Percentiles rank a stretch among this genome's conserved stretches.
These are phyloP conservation scores for Sebastes kiyomatsui DNA, from an alignment of 2,797 vertebrate genomes.

Conservation along the genomic window DNA sequence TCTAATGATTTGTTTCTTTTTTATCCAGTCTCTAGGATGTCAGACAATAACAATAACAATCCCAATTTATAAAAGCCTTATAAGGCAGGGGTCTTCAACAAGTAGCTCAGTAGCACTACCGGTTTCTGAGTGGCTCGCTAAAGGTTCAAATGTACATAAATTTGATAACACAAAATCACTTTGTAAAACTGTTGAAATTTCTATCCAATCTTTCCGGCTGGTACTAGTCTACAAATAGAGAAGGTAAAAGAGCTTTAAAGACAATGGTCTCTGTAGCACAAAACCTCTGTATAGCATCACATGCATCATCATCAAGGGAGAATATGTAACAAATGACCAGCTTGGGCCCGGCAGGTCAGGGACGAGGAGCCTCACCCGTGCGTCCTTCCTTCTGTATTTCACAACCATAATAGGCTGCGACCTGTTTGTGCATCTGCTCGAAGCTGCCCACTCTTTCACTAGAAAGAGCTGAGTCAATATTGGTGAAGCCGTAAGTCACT, in stretches of 20 bases:
- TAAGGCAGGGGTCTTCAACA: too few species aligned
- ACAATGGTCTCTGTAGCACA: too few species aligned
- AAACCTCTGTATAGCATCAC: background rate
- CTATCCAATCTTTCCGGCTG: too few species aligned
- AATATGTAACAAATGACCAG: background rate
- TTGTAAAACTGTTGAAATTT: too few species aligned
- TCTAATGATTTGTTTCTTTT: background rate
- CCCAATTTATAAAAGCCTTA: too few species aligned
- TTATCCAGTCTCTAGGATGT: background rate
- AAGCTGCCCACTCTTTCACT: conserved; percentile 32
- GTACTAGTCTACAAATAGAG: too few species aligned
- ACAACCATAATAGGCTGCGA: conserved; percentile 42
- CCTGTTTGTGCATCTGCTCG: conserved; percentile 58
- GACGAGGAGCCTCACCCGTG: background rate
- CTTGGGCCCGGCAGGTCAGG: conserved; percentile 1
- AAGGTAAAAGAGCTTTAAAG: too few species aligned
- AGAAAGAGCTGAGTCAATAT: conserved; percentile 70
- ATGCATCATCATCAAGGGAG: background rate
- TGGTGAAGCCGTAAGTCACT: conserved; percentile 61
- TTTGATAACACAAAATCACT: too few species aligned
- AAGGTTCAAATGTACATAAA: too few species aligned
- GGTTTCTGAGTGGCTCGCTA: too few species aligned
- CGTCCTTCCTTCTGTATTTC: conserved; percentile 55
- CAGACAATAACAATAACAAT: background rate
- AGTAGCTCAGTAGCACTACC: too few species aligned